These are phyloP conservation scores for Rhinoptilus africanus DNA, from an alignment of 2,113 vertebrate genomes.

Conservation along the genomic window DNA sequence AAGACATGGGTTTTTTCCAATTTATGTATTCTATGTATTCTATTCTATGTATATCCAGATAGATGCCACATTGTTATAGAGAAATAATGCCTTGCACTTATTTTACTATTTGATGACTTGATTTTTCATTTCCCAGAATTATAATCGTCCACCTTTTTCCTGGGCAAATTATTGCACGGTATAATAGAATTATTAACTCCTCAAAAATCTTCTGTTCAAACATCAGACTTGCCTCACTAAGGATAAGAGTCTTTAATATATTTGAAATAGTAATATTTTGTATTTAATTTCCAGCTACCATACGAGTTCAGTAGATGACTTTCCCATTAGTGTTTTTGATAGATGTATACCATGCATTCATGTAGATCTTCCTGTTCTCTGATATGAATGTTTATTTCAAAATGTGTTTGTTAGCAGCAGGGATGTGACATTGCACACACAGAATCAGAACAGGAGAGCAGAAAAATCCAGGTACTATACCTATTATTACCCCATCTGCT, in stretches of 20 bases:
- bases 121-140: constrained; percentile 3
- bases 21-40: not conserved
- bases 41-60: no score
- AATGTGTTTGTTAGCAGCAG: not conserved
- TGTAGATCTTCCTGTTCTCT: not conserved
- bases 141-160: not conserved
- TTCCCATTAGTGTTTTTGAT: not conserved
- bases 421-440: not conserved
- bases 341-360: not conserved
- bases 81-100: not conserved
- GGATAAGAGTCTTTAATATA: not conserved
- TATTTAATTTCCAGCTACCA: constrained; percentile 4
- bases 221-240: not conserved
- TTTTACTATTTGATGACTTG: not conserved
- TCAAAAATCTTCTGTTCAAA: constrained; percentile 22
- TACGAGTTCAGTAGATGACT: not conserved
- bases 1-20: not conserved
- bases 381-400: not conserved
- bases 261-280: constrained; percentile 6
- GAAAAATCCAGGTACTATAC: not conserved
- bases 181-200: constrained; percentile 44
- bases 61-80: not conserved
- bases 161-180: not conserved
- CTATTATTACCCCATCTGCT: not conserved
- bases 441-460: not conserved